phyloP scores from a whole-genome alignment of 2,888 invertebrate genomes.

The Polydesmus complanatus region DNA sequence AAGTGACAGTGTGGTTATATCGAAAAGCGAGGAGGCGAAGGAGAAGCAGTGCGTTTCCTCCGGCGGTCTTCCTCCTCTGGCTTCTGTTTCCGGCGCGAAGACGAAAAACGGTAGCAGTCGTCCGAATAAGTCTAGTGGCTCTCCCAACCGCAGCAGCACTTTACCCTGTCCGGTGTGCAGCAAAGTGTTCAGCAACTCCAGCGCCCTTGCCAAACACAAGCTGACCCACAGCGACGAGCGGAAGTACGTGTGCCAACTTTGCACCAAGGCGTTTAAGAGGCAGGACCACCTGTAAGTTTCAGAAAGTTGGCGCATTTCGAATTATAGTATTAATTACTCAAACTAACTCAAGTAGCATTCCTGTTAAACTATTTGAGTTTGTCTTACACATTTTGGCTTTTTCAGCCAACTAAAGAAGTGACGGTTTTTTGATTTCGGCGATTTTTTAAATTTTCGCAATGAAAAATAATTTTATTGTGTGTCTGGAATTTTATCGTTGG shows the following conservation, averaged over 20 bases:
- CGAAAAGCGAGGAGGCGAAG: neutral
- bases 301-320: neutral
- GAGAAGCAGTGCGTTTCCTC: neutral
- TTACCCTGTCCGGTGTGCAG: slow-evolving; percentile 91
- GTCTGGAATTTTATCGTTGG: no score
- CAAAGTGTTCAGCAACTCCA: slow-evolving; percentile 93
- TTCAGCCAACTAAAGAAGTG: neutral
- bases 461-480: no score
- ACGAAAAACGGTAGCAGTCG: slow-evolving; percentile 50
- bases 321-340: neutral
- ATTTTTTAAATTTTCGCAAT: no score
- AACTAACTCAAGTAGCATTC: no score
- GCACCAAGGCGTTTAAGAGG: slow-evolving; percentile 94
- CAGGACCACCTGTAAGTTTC: slow-evolving; percentile 90
- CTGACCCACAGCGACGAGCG: slow-evolving; percentile 95
- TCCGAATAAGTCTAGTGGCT: slow-evolving; percentile 65
- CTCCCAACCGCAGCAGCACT: slow-evolving; percentile 78
- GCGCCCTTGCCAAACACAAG: slow-evolving; percentile 91
- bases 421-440: no score
- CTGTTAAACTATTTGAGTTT: no score
- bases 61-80: no score
- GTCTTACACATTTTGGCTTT: neutral
- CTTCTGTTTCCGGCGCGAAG: slow-evolving; percentile 21
- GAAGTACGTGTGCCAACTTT: slow-evolving; percentile 88
- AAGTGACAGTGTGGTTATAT: neutral